These are phyloP conservation scores for Silurus lanzhouensis DNA, from an alignment of 2,797 vertebrate species.

Conservation along the genomic window DNA sequence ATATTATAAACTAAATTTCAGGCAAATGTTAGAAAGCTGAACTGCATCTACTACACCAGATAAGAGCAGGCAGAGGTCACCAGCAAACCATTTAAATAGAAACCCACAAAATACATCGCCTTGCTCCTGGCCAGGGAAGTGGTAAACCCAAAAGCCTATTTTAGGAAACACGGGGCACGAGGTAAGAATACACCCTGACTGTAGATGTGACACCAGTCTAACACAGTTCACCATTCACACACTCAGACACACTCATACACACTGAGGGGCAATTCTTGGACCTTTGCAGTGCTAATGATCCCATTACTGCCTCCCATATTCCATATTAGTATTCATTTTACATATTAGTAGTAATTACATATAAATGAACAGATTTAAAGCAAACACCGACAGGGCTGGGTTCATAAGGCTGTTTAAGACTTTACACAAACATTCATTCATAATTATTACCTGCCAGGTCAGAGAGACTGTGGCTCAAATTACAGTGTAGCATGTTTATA, in stretches of 20 bases:
- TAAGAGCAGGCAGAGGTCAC: neutral
- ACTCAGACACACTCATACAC: neutral
- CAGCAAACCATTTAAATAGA: neutral
- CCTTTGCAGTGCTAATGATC: neutral
- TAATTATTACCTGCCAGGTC: neutral
- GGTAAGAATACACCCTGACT: neutral
- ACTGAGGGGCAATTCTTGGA: neutral
- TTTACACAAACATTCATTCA: neutral
- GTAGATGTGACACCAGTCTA: neutral
- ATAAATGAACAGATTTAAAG: neutral
- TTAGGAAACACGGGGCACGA: neutral
- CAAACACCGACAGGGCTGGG: neutral
- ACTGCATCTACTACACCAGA: neutral
- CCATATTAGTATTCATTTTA: neutral
- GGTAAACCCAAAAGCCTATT: neutral
- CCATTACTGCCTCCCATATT: neutral
- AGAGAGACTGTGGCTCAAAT: neutral
- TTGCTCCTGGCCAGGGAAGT: neutral
- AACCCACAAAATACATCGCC: neutral
- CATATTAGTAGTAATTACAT: neutral
- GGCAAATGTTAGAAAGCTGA: neutral
- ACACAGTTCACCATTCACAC: neutral
- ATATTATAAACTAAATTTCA: no score
- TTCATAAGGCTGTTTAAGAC: neutral
- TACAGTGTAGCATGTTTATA: neutral